Evolutionary conservation across 2,888 invertebrate genomes (phyloP).

Genomic region (Fragum fragum): DNA sequence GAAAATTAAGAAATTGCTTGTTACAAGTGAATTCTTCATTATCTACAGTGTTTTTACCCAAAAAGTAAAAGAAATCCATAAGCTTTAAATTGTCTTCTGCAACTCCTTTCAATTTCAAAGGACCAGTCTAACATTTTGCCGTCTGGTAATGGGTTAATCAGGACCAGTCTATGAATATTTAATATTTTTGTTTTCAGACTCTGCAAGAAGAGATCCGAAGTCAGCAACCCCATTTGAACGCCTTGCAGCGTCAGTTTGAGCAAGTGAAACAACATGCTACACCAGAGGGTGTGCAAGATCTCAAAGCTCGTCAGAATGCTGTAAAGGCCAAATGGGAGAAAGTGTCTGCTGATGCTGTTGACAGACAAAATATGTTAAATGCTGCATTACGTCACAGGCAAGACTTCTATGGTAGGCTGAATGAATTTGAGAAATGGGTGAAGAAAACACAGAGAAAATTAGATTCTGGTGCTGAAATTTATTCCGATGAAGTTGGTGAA

Average conservation of each 20-base stretch:
- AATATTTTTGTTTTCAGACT: constrained; percentile 71
- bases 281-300: constrained; percentile 76
- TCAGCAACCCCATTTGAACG: constrained; percentile 79
- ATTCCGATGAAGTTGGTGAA: constrained; percentile 93
- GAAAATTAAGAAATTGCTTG: no score
- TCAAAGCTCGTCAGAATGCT: constrained; percentile 92
- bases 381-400: constrained; percentile 80
- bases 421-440: constrained; percentile 92
- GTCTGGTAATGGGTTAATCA: no score
- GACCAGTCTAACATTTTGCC: no score
- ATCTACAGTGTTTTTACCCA: no score
- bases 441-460: constrained; percentile 87
- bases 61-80: no score
- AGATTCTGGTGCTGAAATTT: constrained; percentile 93
- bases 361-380: constrained; percentile 89
- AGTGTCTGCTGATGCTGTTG: constrained; percentile 90
- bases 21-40: no score
- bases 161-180: no score
- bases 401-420: constrained; percentile 92
- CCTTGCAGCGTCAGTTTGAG: constrained; percentile 78
- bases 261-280: constrained; percentile 80
- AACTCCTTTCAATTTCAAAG: no score
- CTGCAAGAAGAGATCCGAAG: constrained; percentile 82
- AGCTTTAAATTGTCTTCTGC: no score
- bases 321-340: constrained; percentile 94